These are phyloP conservation scores for Marisa cornuarietis DNA, from an alignment of 1,140 invertebrate species.

Conservation along the genomic window DNA sequence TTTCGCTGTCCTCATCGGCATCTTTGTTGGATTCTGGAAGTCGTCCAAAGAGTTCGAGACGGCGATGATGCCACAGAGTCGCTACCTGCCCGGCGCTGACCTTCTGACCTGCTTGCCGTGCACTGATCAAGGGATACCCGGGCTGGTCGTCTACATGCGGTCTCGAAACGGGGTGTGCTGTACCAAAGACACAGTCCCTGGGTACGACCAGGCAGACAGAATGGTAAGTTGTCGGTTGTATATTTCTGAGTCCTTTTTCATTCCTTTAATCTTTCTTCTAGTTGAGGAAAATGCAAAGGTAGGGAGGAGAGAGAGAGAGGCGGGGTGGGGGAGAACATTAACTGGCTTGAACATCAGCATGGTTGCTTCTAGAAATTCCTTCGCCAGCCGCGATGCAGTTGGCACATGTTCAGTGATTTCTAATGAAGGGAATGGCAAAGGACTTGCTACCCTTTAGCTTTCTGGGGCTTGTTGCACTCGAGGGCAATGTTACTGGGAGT, in stretches of 20 bases:
- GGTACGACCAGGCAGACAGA: slow-evolving; percentile 10
- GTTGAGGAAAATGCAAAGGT: no score
- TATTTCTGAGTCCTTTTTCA: neutral
- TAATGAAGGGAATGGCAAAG: no score
- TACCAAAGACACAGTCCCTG: slow-evolving; percentile 7
- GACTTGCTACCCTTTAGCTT: no score
- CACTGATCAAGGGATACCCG: slow-evolving; percentile 10
- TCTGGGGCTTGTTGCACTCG: no score
- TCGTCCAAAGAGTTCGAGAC: slow-evolving; percentile 7
- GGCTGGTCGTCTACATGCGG: neutral
- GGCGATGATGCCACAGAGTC: no score
- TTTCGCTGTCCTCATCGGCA: slow-evolving; percentile 6
- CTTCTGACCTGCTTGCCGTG: neutral
- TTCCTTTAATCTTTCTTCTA: neutral
- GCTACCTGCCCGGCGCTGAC: neutral
- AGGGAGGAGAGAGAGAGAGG: no score
- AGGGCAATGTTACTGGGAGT: no score
- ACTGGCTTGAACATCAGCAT: no score
- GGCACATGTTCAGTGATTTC: no score
- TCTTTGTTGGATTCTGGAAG: slow-evolving; percentile 22
- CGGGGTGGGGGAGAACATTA: no score
- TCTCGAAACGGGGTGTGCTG: slow-evolving; percentile 17
- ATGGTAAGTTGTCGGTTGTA: neutral
- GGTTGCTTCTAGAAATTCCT: no score
- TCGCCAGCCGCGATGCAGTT: no score